Conservation (phyloP, 2,888 invertebrate species). For the Willowsia nigromaculata region DNA sequence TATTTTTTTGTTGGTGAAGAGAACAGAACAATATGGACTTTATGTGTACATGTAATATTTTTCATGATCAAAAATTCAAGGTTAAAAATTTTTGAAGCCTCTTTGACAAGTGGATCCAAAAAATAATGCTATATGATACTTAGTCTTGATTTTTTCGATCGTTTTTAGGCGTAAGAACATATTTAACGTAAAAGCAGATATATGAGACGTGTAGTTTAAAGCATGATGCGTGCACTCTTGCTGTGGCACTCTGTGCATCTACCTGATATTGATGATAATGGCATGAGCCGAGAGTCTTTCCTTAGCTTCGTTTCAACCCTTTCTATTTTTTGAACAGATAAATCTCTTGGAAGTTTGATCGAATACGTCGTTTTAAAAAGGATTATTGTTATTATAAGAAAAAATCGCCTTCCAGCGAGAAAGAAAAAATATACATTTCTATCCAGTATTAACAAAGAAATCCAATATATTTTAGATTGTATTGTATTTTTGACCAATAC, state of each 20-base stretch:
- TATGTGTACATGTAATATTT: conserved; percentile 61
- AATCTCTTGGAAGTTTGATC: conserved; percentile 42
- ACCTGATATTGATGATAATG: conserved; percentile 46
- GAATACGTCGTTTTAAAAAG: conserved; percentile 47
- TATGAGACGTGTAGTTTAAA: neutral
- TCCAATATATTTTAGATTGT: neutral
- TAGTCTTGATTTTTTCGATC: conserved; percentile 2
- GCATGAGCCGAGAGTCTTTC: neutral
- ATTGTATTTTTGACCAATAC: neutral
- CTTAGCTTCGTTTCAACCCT: conserved; percentile 47
- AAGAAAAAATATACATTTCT: conserved; percentile 6
- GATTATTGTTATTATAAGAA: conserved; percentile 59
- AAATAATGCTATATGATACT: conserved; percentile 13
- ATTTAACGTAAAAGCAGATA: neutral
- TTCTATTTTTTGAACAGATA: conserved; percentile 63
- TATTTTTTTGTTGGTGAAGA: neutral
- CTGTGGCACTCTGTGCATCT: conserved; percentile 9
- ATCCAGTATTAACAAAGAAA: neutral
- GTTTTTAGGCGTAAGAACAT: neutral
- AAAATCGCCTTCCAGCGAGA: conserved; percentile 66
- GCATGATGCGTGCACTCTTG: conserved; percentile 16
- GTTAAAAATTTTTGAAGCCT: conserved; percentile 65
- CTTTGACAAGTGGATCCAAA: conserved; percentile 66
- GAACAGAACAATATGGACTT: conserved; percentile 46
- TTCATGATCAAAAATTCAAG: conserved; percentile 71